These are phyloP conservation scores for Psittacula derbiana DNA, from an alignment of 2,797 vertebrate species.

Conservation along the genomic window DNA sequence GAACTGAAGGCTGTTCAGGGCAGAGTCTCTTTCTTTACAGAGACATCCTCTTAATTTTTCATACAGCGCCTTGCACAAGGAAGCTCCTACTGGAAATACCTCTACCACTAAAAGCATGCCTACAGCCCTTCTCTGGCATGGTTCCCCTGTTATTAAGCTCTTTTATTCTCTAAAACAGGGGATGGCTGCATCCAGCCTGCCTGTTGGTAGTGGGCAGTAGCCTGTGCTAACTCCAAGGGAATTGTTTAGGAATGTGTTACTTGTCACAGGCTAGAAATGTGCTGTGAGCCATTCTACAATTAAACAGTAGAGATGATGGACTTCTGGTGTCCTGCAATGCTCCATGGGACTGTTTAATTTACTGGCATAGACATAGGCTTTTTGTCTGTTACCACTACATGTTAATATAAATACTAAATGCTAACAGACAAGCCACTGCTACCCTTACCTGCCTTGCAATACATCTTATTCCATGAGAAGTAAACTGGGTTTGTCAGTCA, in stretches of 20 bases:
- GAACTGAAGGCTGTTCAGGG: neutral
- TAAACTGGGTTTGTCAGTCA: neutral
- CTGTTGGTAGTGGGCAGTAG: neutral
- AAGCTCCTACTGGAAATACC: neutral
- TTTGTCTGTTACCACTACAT: neutral
- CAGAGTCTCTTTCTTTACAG: neutral
- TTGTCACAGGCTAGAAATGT: neutral
- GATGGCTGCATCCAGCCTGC: neutral
- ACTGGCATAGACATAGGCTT: neutral
- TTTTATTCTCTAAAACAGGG: neutral
- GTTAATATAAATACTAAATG: neutral
- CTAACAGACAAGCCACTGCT: neutral
- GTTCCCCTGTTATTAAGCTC: neutral
- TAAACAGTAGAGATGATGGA: neutral
- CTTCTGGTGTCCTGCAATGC: neutral
- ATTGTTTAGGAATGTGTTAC: neutral
- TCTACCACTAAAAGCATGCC: neutral
- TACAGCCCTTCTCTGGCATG: neutral
- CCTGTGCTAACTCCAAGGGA: neutral
- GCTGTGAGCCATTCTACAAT: neutral
- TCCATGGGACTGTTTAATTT: neutral
- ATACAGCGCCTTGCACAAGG: neutral
- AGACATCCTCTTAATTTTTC: neutral
- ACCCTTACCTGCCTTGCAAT: neutral
- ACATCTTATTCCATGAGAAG: neutral